Evolutionary conservation across 2,888 invertebrate genomes (phyloP), one percentile per base, ranked within the genome.

Genomic region (Drosophila barbarae): DNA sequence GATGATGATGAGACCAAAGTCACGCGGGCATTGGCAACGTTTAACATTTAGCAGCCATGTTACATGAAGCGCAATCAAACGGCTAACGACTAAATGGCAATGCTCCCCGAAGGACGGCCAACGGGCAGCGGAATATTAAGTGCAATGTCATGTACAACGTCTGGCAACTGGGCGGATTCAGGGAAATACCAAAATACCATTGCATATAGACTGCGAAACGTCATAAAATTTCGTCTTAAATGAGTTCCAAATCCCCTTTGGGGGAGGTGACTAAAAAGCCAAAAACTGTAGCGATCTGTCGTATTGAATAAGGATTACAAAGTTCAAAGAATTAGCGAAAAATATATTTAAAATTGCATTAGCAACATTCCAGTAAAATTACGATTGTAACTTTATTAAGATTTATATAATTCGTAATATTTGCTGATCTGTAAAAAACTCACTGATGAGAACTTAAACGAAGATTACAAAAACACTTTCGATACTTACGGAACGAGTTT

Each of bases 401-500:
- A 18, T 18, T 18, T 18, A 18, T 18, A 18, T 18, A 18, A 18
- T 18, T 18, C 18, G 18, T 18, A n/a, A 21, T 3, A 21, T 21
- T 21, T 21, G 21, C 2, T 21, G 21, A 2, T 21, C 21, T 21
- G 2, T 21, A 21, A 21, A 21, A 21, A 21, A 21, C 21, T 3
- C 21, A 21, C 21, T 3, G 2, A 21, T 21, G 2, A 21, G 21
- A 21, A 21, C 21, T 21, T 21, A 21, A 21, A 21, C 18, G 18
- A 18, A 18, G 18, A 18, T 18, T 18, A 18, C 18, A 18, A 21
- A 15, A 41, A 10, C 32, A 18, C 15, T 12, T 10, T 46, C 13
- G 3, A 26, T 70, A 88, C 89, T 88, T 87, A 90, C 89, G 87
- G 74, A 89, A 88, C 65, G 90, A 89, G 69, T 87, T 90, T 26